phyloP scores from a whole-genome alignment of 35 echinoderm and acorn worm genomes.

The Strongylocentrotus purpuratus region DNA sequence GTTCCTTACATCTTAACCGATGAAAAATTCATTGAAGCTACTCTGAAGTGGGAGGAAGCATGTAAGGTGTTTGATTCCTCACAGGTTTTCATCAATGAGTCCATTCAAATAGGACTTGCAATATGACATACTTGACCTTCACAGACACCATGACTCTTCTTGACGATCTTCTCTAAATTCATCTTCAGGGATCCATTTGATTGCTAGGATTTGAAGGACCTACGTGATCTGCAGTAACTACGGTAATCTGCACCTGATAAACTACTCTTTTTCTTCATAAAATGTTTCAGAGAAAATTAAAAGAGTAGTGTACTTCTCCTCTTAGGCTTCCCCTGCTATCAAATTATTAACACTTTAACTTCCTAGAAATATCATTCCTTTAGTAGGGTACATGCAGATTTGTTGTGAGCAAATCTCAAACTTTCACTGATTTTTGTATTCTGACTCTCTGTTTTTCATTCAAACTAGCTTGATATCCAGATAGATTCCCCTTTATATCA shows the following conservation, averaged over 20 bases:
- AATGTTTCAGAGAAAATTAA: not conserved
- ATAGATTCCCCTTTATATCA: no score
- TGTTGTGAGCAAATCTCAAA: no score
- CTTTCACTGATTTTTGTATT: no score
- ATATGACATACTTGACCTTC: not conserved
- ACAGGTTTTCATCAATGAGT: not conserved
- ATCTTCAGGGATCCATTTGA: not conserved
- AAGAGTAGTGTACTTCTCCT: not conserved
- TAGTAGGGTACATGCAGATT: no score
- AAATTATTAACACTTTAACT: no score
- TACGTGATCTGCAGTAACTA: constrained; percentile 10
- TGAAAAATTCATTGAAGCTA: not conserved
- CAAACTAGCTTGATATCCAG: no score
- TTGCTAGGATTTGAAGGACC: not conserved
- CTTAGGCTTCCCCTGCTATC: no score
- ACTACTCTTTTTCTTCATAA: not conserved
- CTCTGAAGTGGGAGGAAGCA: not conserved
- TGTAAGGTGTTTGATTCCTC: not conserved
- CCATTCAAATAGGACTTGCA: not conserved
- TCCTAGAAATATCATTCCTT: no score
- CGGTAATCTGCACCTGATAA: not conserved
- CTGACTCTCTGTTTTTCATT: no score
- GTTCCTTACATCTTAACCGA: not conserved
- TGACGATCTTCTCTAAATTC: not conserved
- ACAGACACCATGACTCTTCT: not conserved